Conservation (phyloP, 2,797 vertebrate genomes). For the Alca torda region DNA sequence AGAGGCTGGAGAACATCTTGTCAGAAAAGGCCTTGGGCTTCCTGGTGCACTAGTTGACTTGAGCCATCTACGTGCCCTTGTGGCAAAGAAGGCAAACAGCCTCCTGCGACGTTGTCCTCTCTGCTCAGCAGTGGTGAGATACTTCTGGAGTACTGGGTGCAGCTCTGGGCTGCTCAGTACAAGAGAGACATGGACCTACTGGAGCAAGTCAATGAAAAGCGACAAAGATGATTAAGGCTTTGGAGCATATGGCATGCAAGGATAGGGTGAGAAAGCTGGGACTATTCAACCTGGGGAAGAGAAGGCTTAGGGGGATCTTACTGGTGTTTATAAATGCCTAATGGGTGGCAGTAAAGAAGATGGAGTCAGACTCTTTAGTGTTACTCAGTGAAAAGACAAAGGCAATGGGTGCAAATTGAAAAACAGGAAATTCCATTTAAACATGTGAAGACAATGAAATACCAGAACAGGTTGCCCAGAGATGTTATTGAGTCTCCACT, state of each 20-base stretch:
- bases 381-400: not conserved
- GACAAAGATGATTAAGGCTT: not conserved
- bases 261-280: not conserved
- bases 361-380: not conserved
- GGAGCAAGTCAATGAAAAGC: not conserved
- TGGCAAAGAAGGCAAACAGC: not conserved
- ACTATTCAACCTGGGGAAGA: not conserved
- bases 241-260: not conserved
- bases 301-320: not conserved
- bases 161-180: not conserved
- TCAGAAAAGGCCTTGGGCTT: not conserved
- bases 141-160: not conserved
- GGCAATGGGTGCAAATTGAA: not conserved
- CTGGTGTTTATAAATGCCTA: not conserved
- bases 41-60: not conserved
- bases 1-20: not conserved
- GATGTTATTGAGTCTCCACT: not conserved
- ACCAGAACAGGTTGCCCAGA: not conserved
- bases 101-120: not conserved
- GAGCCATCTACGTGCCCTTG: not conserved
- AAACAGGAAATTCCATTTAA: not conserved
- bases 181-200: not conserved
- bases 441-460: not conserved
- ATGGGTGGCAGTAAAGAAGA: not conserved
- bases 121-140: not conserved